Conservation (phyloP, 2,888 invertebrate species). For the Onthophagus sagittarius region DNA sequence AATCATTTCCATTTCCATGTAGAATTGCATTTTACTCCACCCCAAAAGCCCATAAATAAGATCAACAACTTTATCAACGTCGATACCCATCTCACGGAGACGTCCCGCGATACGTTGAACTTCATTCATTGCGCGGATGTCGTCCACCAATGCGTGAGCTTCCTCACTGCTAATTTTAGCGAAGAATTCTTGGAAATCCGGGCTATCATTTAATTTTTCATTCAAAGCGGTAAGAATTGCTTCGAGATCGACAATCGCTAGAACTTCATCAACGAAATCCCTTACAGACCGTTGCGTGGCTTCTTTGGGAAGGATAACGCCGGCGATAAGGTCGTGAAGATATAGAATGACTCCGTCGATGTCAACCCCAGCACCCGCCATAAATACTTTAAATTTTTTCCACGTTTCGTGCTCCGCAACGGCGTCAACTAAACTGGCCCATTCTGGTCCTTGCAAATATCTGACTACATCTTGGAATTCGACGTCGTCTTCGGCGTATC, state of each 20-base stretch:
- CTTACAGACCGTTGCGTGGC: slow-evolving; percentile 14
- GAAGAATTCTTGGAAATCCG: slow-evolving; percentile 27
- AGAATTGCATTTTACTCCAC: too few species aligned
- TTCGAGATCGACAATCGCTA: slow-evolving; percentile 20
- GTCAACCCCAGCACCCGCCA: slow-evolving; percentile 30
- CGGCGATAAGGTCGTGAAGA: slow-evolving; percentile 28
- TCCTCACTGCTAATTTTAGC: slow-evolving; percentile 25
- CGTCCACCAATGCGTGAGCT: slow-evolving; percentile 29
- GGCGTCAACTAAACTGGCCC: slow-evolving; percentile 29
- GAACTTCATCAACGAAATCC: slow-evolving; percentile 26
- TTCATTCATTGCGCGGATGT: slow-evolving; percentile 31
- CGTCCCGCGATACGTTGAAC: slow-evolving; percentile 27
- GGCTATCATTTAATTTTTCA: background rate
- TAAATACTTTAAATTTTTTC: slow-evolving; percentile 28
- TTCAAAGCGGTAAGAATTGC: slow-evolving; percentile 16
- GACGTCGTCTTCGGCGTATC: slow-evolving; percentile 30
- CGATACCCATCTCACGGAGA: slow-evolving; percentile 21
- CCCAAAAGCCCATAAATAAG: too few species aligned
- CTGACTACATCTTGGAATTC: slow-evolving; percentile 31
- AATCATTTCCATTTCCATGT: too few species aligned
- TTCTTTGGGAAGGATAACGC: background rate
- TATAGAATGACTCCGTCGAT: slow-evolving; percentile 25
- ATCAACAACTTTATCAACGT: too few species aligned
- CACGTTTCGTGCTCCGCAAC: slow-evolving; percentile 25
- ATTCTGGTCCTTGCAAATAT: slow-evolving; percentile 35